These are phyloP conservation scores for Ptyas mucosa DNA, from an alignment of 2,113 vertebrate species.

Conservation along the genomic window DNA sequence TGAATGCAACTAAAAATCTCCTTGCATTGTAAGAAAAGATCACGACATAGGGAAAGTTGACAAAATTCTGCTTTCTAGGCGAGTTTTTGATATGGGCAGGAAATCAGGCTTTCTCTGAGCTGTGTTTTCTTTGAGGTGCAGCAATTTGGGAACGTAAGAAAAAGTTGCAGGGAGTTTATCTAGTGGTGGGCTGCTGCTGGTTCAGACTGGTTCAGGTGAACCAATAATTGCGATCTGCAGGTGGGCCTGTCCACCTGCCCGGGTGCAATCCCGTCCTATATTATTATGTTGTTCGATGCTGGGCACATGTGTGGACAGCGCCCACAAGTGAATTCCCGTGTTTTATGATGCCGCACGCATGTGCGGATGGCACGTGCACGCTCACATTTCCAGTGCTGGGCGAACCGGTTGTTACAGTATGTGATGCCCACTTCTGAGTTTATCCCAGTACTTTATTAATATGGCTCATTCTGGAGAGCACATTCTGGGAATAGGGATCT, in stretches of 20 bases:
- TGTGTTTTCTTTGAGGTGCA: background rate
- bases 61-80: background rate
- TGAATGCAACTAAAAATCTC: background rate
- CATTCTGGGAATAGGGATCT: background rate
- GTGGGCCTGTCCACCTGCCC: no score
- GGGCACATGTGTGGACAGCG: no score
- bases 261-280: no score
- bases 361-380: no score
- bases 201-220: no score
- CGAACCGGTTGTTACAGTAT: no score
- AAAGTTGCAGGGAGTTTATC: background rate
- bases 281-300: no score
- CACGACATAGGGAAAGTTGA: background rate
- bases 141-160: background rate
- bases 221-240: no score
- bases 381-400: no score
- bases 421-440: background rate
- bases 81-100: background rate
- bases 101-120: background rate
- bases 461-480: background rate
- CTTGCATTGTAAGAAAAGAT: background rate
- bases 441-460: background rate
- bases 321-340: no score
- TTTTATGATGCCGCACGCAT: no score
- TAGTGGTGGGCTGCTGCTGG: no score